Percentiles rank a stretch among this genome's conserved stretches.
phyloP scores from a whole-genome alignment of 2,888 invertebrate genomes.

The Mayetiola destructor region DNA sequence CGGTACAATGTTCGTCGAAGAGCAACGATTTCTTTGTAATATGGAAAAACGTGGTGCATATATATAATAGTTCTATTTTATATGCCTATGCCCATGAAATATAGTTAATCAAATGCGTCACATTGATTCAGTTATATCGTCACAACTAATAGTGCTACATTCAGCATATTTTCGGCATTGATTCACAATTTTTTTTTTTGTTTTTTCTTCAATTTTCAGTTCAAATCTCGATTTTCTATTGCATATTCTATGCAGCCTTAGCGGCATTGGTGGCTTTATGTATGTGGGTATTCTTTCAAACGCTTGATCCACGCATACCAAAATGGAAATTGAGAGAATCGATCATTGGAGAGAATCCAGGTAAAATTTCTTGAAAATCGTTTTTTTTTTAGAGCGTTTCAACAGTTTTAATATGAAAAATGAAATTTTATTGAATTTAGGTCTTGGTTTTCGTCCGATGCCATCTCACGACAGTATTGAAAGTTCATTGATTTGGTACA shows the following conservation, averaged over 20 bases:
- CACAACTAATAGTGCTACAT: not conserved
- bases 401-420: not conserved
- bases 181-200: not conserved
- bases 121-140: not conserved
- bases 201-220: constrained; percentile 43
- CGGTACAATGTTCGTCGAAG: too few relatives aligned
- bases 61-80: too few relatives aligned
- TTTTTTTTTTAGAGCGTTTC: not conserved
- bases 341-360: constrained; percentile 90
- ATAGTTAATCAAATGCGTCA: not conserved
- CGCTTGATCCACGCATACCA: constrained; percentile 75
- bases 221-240: constrained; percentile 89
- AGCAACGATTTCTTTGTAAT: too few relatives aligned
- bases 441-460: constrained; percentile 88
- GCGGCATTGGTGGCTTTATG: constrained; percentile 87
- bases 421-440: constrained; percentile 20
- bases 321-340: constrained; percentile 76
- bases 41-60: too few relatives aligned
- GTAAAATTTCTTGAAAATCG: constrained; percentile 20
- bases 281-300: constrained; percentile 87
- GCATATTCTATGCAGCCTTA: constrained; percentile 81
- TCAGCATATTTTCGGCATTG: not conserved
- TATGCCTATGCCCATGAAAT: not conserved
- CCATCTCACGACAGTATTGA: constrained; percentile 74
- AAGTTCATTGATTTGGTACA: constrained; percentile 92